These are phyloP conservation scores for Lipophrys pholis DNA, from an alignment of 2,113 vertebrate genomes.

Conservation along the genomic window DNA sequence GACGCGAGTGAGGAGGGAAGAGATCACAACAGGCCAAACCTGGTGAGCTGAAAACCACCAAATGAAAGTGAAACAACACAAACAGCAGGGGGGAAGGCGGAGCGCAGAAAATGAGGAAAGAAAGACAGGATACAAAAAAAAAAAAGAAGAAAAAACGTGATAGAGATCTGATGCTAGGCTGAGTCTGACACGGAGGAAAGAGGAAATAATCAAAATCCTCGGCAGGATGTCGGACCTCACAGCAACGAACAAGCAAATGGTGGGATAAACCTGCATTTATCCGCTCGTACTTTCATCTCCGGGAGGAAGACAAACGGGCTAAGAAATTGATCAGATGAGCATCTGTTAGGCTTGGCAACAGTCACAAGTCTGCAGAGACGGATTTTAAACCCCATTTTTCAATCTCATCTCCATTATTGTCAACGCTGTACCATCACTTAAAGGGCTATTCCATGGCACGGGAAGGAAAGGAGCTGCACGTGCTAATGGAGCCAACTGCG, in stretches of 20 bases:
- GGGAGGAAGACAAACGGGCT: constrained; percentile 69
- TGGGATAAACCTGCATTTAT: constrained; percentile 74
- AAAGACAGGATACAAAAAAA: constrained; percentile 13
- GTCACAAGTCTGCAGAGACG: constrained; percentile 68
- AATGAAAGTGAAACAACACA: constrained; percentile 61
- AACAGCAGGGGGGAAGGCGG: constrained; percentile 50
- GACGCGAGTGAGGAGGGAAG: constrained; percentile 35
- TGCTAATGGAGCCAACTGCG: constrained; percentile 51
- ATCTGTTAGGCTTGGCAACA: constrained; percentile 78
- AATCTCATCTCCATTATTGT: constrained; percentile 75
- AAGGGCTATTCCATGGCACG: constrained; percentile 49
- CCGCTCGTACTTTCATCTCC: constrained; percentile 65
- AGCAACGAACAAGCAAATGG: constrained; percentile 69
- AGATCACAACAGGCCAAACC: constrained; percentile 65
- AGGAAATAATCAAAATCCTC: constrained; percentile 67
- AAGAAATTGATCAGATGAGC: constrained; percentile 80
- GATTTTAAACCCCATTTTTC: constrained; percentile 73
- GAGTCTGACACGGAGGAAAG: constrained; percentile 49
- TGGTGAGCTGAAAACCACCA: constrained; percentile 48
- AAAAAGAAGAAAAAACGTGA: constrained; percentile 42
- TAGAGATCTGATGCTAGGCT: constrained; percentile 51
- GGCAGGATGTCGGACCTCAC: constrained; percentile 59
- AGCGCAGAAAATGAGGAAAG: constrained; percentile 17
- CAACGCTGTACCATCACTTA: constrained; percentile 56
- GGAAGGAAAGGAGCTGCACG: constrained; percentile 30